Conservation (phyloP, 2,113 vertebrate genomes). For the Microtus ochrogaster region DNA sequence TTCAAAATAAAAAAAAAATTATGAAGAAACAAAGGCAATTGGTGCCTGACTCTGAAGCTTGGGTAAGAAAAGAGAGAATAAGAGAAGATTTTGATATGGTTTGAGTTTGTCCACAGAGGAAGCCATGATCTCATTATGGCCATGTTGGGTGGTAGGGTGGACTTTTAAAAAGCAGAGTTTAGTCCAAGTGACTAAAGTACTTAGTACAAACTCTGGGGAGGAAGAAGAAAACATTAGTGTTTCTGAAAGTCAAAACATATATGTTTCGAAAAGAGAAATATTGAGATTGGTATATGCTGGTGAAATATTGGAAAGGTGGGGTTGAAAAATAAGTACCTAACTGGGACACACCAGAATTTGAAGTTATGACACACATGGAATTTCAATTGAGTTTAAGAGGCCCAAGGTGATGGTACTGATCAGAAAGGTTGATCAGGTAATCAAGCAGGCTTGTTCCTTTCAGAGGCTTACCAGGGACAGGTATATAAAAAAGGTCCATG, state of each 20-base stretch:
- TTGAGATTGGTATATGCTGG: background rate
- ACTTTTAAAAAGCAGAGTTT: background rate
- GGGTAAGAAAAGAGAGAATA: background rate
- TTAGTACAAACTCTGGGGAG: background rate
- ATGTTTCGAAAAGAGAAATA: background rate
- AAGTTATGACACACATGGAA: background rate
- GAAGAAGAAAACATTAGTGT: background rate
- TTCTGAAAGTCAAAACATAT: background rate
- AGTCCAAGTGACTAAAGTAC: background rate
- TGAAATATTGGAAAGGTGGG: background rate
- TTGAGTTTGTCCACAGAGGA: background rate
- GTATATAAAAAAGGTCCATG: background rate
- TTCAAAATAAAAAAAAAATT: background rate
- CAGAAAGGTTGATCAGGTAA: background rate
- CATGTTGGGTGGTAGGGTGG: background rate
- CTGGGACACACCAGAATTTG: background rate
- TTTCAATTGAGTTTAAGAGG: background rate
- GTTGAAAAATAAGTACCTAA: background rate
- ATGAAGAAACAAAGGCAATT: background rate
- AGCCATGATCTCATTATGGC: background rate
- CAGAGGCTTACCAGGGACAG: background rate
- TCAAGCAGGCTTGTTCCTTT: background rate
- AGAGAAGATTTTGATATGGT: background rate
- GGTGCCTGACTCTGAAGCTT: background rate
- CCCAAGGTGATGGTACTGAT: background rate